Evolutionary conservation across 2,113 vertebrate genomes (phyloP), one percentile per base, ranked within the genome.

Genomic region (Lophotis ruficrista): DNA sequence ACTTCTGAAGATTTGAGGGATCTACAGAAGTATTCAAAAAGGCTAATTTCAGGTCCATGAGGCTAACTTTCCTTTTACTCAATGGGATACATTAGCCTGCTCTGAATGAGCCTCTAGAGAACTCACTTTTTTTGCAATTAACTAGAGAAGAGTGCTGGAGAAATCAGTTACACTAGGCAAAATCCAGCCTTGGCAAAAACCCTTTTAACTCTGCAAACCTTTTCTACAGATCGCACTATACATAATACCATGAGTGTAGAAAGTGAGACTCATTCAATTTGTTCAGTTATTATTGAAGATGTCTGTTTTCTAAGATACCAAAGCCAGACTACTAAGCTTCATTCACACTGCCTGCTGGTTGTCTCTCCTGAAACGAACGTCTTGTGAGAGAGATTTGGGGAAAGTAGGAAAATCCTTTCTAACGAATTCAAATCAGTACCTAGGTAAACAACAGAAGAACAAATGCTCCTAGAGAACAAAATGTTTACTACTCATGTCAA

Each of bases 161-260:
- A 93, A 76, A 92, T 80, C 41, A 77, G 85, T 83, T 56, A 85
- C 43, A 72, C 3, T 4, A 92, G 35, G 61, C 61, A 93, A 91
- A 91, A 85, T 12, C n/a, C 66, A 80, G 27, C 37, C 53, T 48
- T n/a, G 41, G 69, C 64, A 93, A 94, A 94, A 78, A 10, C 19
- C 41, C 73, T 82, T 94, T 95, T 88, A 92, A 65, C 90, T 87
- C 48, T 35, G 71, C 38, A 85, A 76, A 93, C 75, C 37, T 77
- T 51, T 83, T 81, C 69, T 45, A 58, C 38, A 81, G 79, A 87
- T 60, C 3, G 4, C 50, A 53, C 83, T 70, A 83, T 79, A 58
- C 83, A 73, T 70, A 91, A 87, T 61, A 83, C 58, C 90, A 27
- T 22, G 15, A 65, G n/a, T 20, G 30, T 8, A 72, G 53, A 61